These are phyloP conservation scores for Drosophila bunnanda DNA, from an alignment of 2,888 invertebrate genomes.

Conservation along the genomic window DNA sequence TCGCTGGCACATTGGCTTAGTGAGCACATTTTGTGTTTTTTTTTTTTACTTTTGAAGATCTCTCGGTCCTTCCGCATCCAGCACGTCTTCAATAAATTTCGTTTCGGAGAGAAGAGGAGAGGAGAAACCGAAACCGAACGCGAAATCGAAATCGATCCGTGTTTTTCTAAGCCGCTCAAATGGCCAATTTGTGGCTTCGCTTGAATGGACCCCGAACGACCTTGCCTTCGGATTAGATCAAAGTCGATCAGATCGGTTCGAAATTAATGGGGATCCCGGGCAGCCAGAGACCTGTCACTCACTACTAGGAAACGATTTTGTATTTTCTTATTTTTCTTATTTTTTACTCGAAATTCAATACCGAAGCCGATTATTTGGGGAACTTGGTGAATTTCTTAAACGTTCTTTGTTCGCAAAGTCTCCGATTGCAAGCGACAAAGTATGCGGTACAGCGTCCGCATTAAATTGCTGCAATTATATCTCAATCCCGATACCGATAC, in stretches of 20 bases:
- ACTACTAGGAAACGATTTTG: constrained; percentile 35
- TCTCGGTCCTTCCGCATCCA: constrained; percentile 34
- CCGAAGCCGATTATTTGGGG: constrained; percentile 36
- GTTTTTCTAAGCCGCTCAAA: constrained; percentile 40
- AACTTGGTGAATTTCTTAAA: constrained; percentile 33
- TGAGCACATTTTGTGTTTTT: constrained; percentile 25
- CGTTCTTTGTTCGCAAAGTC: constrained; percentile 38
- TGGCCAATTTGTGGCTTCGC: constrained; percentile 48
- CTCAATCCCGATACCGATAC: constrained; percentile 26
- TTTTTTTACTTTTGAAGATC: no score
- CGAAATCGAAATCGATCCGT: constrained; percentile 32
- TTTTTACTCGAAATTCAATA: constrained; percentile 37
- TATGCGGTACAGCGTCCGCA: constrained; percentile 33
- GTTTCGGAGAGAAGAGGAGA: constrained; percentile 7
- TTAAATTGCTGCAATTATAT: constrained; percentile 44
- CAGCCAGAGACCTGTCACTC: constrained; percentile 35
- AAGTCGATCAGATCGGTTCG: constrained; percentile 43
- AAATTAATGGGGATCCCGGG: constrained; percentile 34
- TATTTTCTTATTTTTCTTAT: constrained; percentile 4
- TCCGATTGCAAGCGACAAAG: constrained; percentile 28
- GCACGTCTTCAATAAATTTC: constrained; percentile 32
- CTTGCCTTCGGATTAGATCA: constrained; percentile 63
- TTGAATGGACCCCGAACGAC: constrained; percentile 58
- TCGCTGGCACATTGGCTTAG: constrained; percentile 25
- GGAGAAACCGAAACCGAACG: constrained; percentile 15